Percentiles rank a stretch among this genome's conserved stretches.
phyloP scores from a whole-genome alignment of 1,140 invertebrate genomes.

The Charaxes varanes region DNA sequence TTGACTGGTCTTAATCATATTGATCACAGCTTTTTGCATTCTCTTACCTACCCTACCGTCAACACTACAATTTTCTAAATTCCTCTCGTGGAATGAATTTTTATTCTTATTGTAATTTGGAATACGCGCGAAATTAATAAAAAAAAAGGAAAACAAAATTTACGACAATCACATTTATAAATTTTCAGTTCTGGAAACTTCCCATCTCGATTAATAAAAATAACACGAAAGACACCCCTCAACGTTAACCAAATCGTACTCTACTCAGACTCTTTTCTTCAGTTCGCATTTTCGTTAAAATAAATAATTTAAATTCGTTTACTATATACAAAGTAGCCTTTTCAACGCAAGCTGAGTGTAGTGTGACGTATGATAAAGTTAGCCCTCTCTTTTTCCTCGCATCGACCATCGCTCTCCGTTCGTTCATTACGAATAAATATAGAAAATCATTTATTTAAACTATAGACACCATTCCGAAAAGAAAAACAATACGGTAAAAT shows the following conservation, averaged over 20 bases:
- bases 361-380: conserved; percentile 31
- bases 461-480: conserved; percentile 59
- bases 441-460: conserved; percentile 60
- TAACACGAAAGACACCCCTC: conserved; percentile 5
- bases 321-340: conserved; percentile 11
- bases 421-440: conserved; percentile 51
- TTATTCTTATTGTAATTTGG: conserved; percentile 35
- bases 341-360: conserved; percentile 10
- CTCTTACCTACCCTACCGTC: conserved; percentile 65
- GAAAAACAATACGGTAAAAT: conserved; percentile 52
- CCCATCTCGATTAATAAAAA: conserved; percentile 1
- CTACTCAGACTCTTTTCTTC: conserved; percentile 20
- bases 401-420: conserved; percentile 32
- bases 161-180: conserved; percentile 1
- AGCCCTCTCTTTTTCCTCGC: conserved; percentile 30
- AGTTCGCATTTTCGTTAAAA: conserved; percentile 15
- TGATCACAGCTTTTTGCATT: conserved; percentile 71
- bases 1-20: conserved; percentile 72
- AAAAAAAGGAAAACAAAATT: conserved; percentile 3
- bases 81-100: conserved; percentile 57
- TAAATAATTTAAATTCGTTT: conserved; percentile 9
- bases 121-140: conserved; percentile 9
- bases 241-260: conserved; percentile 14
- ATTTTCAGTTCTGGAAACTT: conserved; percentile 2
- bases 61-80: conserved; percentile 69